Evolutionary conservation across 2,888 invertebrate species (phyloP).

Genomic region (Molorchus minor): DNA sequence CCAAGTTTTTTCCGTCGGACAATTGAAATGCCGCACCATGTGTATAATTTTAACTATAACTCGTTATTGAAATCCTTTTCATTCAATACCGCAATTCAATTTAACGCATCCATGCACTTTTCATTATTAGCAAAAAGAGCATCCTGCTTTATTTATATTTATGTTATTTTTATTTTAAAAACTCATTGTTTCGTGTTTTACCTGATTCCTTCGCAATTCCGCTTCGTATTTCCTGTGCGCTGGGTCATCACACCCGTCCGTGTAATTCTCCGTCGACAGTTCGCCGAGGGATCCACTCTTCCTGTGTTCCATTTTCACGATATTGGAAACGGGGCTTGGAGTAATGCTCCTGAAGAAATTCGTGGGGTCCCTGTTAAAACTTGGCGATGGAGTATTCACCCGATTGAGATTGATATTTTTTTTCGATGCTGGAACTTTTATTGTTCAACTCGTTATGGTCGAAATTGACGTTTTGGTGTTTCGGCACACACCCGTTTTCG

Average conservation of each 20-base stretch:
- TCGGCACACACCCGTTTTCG: slow-evolving; percentile 59
- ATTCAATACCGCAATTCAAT: too few relatives aligned
- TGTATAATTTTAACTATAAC: too few relatives aligned
- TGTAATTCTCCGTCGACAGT: slow-evolving; percentile 49
- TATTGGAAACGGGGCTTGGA: slow-evolving; percentile 54
- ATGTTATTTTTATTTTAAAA: slow-evolving; percentile 6
- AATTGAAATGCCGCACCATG: too few relatives aligned
- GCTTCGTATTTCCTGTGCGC: slow-evolving; percentile 57
- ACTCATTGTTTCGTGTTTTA: slow-evolving; percentile 38
- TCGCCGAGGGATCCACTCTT: slow-evolving; percentile 57
- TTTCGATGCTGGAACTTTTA: slow-evolving; percentile 51
- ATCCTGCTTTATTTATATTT: too few relatives aligned
- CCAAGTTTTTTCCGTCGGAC: too few relatives aligned
- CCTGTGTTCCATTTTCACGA: slow-evolving; percentile 49
- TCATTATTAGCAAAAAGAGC: too few relatives aligned
- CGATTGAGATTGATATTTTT: slow-evolving; percentile 58
- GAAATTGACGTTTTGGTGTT: slow-evolving; percentile 55
- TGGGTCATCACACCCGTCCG: slow-evolving; percentile 39
- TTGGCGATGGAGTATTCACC: slow-evolving; percentile 64
- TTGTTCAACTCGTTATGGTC: slow-evolving; percentile 60
- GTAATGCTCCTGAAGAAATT: slow-evolving; percentile 54
- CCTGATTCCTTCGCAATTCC: slow-evolving; percentile 66
- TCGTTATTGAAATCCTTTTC: too few relatives aligned
- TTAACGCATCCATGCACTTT: too few relatives aligned
- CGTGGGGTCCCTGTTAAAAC: slow-evolving; percentile 66